Evolutionary conservation across 2,888 invertebrate genomes (phyloP), one percentile per base, ranked within the genome.

Genomic region (Volucella zonaria): DNA sequence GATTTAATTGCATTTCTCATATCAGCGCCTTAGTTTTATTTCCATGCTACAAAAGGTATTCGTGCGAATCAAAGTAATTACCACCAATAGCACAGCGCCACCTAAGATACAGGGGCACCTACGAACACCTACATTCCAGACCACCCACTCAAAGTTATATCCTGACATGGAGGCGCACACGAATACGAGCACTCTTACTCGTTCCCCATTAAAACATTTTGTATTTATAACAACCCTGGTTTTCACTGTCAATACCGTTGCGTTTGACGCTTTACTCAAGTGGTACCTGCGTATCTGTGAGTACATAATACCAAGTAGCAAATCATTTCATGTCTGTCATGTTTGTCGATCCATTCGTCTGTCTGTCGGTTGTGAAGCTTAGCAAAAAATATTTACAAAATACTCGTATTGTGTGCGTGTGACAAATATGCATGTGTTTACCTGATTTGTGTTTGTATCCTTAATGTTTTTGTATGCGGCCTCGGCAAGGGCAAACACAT

Each of bases 401-500:
- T 49, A n/a, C n/a, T n/a, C n/a, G n/a, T n/a, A 79, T 52, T 12
- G 67, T 76, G 23, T 67, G 75, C 73, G 76, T 71, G 51, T 14
- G 23, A 11, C 31, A 31, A 31, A 31, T 31, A 31, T 31, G 31
- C 51, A 2, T 23, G 58, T 43, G 38, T 64, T 88, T 88, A 91
- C 92, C 90, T 92, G 92, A 88, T 91, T 92, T 15, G 87, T 88
- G 78, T 90, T 88, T 77, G 91, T 91, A 68, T 91, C 91, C 78
- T 90, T 89, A 81, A 92, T 90, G 86, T 89, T 91, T 82, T 88
- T 89, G 92, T 97, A 97, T 0, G 97, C 96, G 10, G 97, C 96
- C 92, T 97, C 97, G 1, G 97, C 97, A 87, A 98, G 92, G 8
- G 97, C 97, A 92, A 97, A 97, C 52, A 97, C 97, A 92, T 97